These are phyloP conservation scores for Bradypodion ventrale DNA, from an alignment of 2,797 vertebrate species.

Conservation along the genomic window DNA sequence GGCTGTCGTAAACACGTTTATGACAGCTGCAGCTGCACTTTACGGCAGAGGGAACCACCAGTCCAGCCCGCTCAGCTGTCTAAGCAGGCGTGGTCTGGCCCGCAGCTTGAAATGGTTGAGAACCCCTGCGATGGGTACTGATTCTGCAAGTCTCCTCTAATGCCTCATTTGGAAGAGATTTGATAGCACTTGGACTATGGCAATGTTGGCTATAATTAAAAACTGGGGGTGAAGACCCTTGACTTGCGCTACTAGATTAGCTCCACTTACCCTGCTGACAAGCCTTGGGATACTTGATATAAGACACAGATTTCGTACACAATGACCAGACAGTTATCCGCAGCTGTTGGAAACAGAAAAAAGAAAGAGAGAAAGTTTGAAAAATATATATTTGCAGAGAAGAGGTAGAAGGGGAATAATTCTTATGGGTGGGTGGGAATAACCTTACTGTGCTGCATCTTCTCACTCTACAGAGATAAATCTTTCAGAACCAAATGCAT, in stretches of 20 bases:
- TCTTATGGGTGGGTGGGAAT: too few species aligned
- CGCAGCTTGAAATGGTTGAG: too few species aligned
- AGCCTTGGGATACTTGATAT: conserved; percentile 97
- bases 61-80: too few species aligned
- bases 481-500: too few species aligned
- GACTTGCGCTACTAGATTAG: accelerated
- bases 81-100: too few species aligned
- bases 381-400: background rate
- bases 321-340: conserved; percentile 97
- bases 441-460: too few species aligned
- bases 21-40: too few species aligned
- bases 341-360: conserved; percentile 78
- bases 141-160: accelerated
- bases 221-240: too few species aligned
- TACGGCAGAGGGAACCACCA: too few species aligned
- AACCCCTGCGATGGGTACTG: accelerated
- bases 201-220: accelerated
- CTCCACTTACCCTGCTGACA: conserved; percentile 91
- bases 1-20: too few species aligned
- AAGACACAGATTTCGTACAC: conserved; percentile 96
- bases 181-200: accelerated
- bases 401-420: too few species aligned
- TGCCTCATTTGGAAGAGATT: background rate
- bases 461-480: too few species aligned
- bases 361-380: conserved; percentile 16